Conservation (phyloP, 2,113 vertebrate species). For the Andinoacara biseriatus region DNA sequence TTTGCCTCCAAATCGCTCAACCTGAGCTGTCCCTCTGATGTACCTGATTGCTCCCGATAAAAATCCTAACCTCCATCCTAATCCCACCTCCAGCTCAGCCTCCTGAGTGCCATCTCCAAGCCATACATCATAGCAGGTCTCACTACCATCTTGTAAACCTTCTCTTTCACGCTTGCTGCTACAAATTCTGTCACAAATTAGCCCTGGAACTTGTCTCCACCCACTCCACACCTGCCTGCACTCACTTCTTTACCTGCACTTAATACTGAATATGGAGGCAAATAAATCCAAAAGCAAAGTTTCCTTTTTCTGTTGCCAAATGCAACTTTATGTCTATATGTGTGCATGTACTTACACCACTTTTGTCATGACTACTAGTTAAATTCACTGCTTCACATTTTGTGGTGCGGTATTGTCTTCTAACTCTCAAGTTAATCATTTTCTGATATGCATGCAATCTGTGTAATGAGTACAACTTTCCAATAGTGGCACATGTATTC, state of each 20-base stretch:
- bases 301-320: neutral
- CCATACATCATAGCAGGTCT: neutral
- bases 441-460: neutral
- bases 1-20: too few relatives aligned
- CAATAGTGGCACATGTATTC: slow-evolving; percentile 24
- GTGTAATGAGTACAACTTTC: slow-evolving; percentile 12
- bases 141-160: neutral
- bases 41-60: neutral
- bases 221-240: neutral
- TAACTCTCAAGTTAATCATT: neutral
- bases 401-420: neutral
- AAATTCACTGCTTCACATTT: neutral
- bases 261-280: neutral
- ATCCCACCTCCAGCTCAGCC: neutral
- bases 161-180: neutral
- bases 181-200: neutral
- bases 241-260: neutral
- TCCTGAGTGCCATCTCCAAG: neutral
- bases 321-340: neutral
- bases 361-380: neutral
- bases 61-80: neutral
- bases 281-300: neutral
- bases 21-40: neutral
- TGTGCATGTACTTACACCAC: neutral
- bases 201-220: neutral